These are phyloP conservation scores for Drosophila lini DNA, from an alignment of 1,140 invertebrate genomes.

Conservation along the genomic window DNA sequence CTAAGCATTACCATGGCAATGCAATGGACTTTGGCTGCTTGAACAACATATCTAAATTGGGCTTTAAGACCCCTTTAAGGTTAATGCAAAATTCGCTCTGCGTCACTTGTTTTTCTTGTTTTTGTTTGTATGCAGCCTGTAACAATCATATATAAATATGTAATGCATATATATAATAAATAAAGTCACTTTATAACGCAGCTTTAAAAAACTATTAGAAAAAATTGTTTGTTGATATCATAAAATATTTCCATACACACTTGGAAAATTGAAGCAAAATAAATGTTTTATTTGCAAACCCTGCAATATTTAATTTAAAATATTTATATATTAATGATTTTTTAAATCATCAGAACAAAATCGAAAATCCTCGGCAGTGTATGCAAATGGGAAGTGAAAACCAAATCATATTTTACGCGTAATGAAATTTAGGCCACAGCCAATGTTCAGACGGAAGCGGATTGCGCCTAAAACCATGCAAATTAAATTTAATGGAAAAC, in stretches of 20 bases:
- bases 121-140: neutral
- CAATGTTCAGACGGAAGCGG: conserved; percentile 36
- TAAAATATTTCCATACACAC: neutral
- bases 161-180: neutral
- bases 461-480: conserved; percentile 74
- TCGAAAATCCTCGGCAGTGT: neutral
- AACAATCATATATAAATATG: neutral
- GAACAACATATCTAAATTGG: conserved; percentile 1
- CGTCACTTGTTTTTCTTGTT: neutral
- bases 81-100: neutral
- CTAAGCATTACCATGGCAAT: conserved; percentile 34
- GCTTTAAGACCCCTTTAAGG: conserved; percentile 14
- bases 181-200: neutral
- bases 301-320: neutral
- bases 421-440: conserved; percentile 63
- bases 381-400: neutral
- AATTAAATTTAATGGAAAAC: conserved; percentile 79
- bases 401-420: conserved; percentile 47
- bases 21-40: conserved; percentile 24
- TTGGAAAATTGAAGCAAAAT: neutral
- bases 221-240: no score
- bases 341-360: neutral
- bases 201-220: neutral
- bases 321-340: neutral
- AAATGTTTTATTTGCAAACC: neutral